A percentile compares a stretch with the other conserved stretches of the same genome.
Conservation (phyloP, 2,797 vertebrate species). For the Netta rufina region DNA sequence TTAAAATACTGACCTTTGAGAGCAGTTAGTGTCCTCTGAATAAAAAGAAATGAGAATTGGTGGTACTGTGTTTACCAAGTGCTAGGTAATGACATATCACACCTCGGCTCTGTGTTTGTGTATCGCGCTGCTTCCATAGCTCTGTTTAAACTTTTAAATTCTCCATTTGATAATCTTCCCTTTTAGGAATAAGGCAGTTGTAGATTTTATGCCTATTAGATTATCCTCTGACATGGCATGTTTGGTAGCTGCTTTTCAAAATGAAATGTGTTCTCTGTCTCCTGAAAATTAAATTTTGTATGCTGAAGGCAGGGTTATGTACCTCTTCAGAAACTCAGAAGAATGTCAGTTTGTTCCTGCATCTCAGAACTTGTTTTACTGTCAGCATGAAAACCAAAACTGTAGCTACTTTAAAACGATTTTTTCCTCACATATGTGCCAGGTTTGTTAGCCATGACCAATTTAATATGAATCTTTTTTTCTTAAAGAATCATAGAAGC, state of each 20-base stretch:
- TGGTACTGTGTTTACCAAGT: too few species aligned
- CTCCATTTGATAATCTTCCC: not conserved
- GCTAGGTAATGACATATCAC: fast-evolving
- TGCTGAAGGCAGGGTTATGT: not conserved
- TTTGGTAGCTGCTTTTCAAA: not conserved
- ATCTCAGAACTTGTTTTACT: not conserved
- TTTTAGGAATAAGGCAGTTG: not conserved
- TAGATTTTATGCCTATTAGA: not conserved
- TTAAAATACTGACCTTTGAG: not conserved
- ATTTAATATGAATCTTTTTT: too few species aligned
- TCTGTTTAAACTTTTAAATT: fast-evolving
- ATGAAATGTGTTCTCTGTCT: not conserved
- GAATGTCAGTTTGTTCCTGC: fast-evolving
- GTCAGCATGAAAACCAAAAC: not conserved
- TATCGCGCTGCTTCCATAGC: not conserved
- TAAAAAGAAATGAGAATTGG: not conserved
- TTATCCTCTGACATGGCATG: not conserved
- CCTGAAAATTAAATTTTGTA: not conserved
- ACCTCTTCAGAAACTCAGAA: not conserved
- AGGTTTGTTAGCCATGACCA: not conserved
- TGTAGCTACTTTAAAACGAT: not conserved
- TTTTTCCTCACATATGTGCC: not conserved
- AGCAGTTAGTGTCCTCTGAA: too few species aligned
- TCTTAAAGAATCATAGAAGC: not conserved
- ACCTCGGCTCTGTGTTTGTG: fast-evolving